A percentile compares a stretch with the other conserved stretches of the same genome.
phyloP scores from a whole-genome alignment of 2,888 invertebrate genomes.

The Stramonita haemastoma region DNA sequence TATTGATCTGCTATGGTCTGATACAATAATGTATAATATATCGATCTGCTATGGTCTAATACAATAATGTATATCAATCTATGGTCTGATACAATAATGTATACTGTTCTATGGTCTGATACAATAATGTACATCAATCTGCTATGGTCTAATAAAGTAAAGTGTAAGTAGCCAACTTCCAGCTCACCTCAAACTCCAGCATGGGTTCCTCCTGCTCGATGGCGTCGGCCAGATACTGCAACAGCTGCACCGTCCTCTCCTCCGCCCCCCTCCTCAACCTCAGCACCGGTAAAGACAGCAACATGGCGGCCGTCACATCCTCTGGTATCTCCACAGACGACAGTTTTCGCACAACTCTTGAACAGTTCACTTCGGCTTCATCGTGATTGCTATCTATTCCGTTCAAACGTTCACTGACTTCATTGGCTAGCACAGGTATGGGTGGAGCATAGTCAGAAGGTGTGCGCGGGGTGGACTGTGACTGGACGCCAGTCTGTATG shows the following conservation, averaged over 20 bases:
- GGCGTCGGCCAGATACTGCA: constrained; percentile 55
- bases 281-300: constrained; percentile 62
- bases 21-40: too few relatives aligned
- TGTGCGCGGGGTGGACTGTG: not conserved
- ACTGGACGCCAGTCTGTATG: not conserved
- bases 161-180: too few relatives aligned
- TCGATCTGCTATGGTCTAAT: too few relatives aligned
- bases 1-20: too few relatives aligned
- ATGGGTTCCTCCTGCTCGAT: constrained; percentile 67
- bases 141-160: too few relatives aligned
- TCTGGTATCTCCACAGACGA: constrained; percentile 45
- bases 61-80: too few relatives aligned
- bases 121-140: too few relatives aligned
- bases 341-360: constrained; percentile 5
- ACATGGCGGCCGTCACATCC: constrained; percentile 57
- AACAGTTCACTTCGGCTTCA: not conserved
- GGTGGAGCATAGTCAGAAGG: not conserved
- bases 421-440: not conserved
- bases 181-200: constrained; percentile 70
- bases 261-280: constrained; percentile 54
- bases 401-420: not conserved
- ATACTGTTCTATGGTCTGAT: too few relatives aligned
- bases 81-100: too few relatives aligned
- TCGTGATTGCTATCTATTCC: not conserved
- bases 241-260: constrained; percentile 53